Evolutionary conservation across 2,113 vertebrate genomes (phyloP).

Genomic region (Otis tarda): DNA sequence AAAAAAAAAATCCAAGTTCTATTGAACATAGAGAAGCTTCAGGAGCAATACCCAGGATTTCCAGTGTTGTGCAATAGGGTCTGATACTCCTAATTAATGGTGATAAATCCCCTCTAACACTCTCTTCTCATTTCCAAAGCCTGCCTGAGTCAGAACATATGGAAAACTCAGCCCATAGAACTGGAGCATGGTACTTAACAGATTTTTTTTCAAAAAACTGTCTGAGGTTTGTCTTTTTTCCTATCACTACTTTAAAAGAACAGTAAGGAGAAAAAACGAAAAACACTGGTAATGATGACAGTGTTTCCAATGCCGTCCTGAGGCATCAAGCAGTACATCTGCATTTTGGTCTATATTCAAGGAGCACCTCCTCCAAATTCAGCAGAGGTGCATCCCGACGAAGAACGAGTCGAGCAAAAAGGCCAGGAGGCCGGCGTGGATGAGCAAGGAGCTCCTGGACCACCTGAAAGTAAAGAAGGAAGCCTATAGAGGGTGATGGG

Average conservation of each 20-base stretch:
- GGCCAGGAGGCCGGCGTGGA: no score
- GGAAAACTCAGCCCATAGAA: not conserved
- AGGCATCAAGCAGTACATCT: not conserved
- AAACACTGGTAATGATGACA: not conserved
- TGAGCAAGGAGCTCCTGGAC: no score
- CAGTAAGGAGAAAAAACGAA: not conserved
- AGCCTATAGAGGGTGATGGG: no score
- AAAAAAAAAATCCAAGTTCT: not conserved
- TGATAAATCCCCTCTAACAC: not conserved
- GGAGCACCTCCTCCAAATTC: no score
- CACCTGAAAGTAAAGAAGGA: no score
- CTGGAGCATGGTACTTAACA: not conserved
- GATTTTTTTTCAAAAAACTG: not conserved
- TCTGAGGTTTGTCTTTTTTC: not conserved
- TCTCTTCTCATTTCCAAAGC: not conserved
- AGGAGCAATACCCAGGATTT: not conserved
- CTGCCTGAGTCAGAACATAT: slow-evolving; percentile 9
- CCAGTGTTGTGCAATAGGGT: fast-evolving
- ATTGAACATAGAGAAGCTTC: not conserved
- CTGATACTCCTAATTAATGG: not conserved
- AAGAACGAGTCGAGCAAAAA: no score
- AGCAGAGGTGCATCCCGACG: no score
- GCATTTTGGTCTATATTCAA: not conserved
- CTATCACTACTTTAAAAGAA: not conserved
- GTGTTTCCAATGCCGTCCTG: not conserved